A percentile compares a stretch with the other conserved stretches of the same genome.
Conservation (phyloP, 2,797 vertebrate species). For the Prionace glauca region DNA sequence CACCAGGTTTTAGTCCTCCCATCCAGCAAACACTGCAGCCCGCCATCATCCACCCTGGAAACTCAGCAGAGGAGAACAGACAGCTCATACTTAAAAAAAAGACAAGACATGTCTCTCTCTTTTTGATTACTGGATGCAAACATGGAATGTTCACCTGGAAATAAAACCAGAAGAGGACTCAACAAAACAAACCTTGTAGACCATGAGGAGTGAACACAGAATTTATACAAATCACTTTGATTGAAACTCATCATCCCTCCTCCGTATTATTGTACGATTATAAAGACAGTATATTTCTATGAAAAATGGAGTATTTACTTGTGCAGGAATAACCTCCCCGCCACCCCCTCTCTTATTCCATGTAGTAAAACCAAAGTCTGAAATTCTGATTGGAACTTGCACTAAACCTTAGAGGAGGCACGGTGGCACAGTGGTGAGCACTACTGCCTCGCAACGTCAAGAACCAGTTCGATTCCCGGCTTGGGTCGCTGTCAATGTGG, state of each 20-base stretch:
- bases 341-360: background rate
- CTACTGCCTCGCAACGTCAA: too few relatives aligned
- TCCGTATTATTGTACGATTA: background rate
- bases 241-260: background rate
- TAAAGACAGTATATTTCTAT: background rate
- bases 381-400: background rate
- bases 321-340: background rate
- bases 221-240: background rate
- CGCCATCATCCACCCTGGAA: background rate
- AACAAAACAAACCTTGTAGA: background rate
- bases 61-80: background rate
- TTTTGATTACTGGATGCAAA: background rate
- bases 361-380: too few relatives aligned
- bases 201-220: background rate
- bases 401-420: background rate
- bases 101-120: background rate
- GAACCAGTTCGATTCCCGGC: too few relatives aligned
- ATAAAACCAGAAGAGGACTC: background rate
- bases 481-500: too few relatives aligned
- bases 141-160: background rate
- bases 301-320: background rate
- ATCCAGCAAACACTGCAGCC: background rate
- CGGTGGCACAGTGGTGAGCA: too few relatives aligned
- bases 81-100: background rate
- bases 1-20: too few relatives aligned